These are phyloP conservation scores for Hypomecis atomaria DNA, from an alignment of 2,888 invertebrate genomes.

Conservation along the genomic window DNA sequence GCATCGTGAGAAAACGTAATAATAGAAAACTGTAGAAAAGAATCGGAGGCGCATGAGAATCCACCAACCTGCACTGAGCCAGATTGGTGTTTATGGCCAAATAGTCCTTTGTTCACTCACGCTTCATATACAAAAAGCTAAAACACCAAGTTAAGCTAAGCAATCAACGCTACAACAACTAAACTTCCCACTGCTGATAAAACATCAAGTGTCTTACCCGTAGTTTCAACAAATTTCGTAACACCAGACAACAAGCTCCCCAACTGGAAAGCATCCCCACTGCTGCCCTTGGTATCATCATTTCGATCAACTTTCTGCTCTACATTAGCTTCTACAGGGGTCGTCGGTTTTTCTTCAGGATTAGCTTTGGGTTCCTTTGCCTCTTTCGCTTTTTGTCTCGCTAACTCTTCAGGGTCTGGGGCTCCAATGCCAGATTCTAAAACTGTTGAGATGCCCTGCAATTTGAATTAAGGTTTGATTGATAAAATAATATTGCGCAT, in stretches of 20 bases:
- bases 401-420: slow-evolving; percentile 92
- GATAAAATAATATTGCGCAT: background rate
- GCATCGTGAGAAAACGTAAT: no score
- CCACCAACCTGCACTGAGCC: no score
- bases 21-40: no score
- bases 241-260: slow-evolving; percentile 88
- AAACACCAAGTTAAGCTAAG: no score
- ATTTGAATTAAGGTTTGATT: background rate
- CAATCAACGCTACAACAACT: no score
- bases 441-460: slow-evolving; percentile 90
- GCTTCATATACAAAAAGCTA: no score
- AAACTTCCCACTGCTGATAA: no score
- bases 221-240: slow-evolving; percentile 88
- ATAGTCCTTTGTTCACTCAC: no score
- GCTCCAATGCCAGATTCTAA: slow-evolving; percentile 93
- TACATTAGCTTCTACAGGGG: slow-evolving; percentile 29
- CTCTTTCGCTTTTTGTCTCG: slow-evolving; percentile 68
- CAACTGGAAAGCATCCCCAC: slow-evolving; percentile 79
- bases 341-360: slow-evolving; percentile 1
- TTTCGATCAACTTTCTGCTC: slow-evolving; percentile 28
- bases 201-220: slow-evolving; percentile 66
- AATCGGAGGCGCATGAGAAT: no score
- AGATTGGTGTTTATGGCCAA: no score
- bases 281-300: slow-evolving; percentile 41
- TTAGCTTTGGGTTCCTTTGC: slow-evolving; percentile 33